Base-by-base conservation (phyloP, 2,888 invertebrate genomes). In the Acanthopleura granulata region DNA sequence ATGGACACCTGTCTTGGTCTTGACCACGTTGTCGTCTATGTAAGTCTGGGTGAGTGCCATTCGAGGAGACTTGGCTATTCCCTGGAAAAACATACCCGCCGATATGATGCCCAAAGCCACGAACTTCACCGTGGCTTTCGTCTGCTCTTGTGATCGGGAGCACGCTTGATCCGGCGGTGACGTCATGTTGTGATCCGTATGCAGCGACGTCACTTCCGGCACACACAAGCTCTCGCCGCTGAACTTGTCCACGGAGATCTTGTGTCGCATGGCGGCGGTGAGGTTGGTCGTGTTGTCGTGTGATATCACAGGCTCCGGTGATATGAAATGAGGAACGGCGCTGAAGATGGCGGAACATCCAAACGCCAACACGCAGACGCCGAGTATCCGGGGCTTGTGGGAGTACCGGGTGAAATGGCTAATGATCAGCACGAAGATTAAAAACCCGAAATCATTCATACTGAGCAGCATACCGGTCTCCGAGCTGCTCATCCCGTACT, bases 401-500 rank as follows among this genome's bases (percentile, higher is more conserved):
- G 77, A 30, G 49, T 80, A 74, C 14, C 81, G 75, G n/a, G 71
- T 76, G 62, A 80, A 79, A 72, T 81, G 81, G 49, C 75, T 72
- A 66, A 78, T 50, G 15, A 78, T 9, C 11, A 81, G 74, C 0
- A 78, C 79, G 30, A 73, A 74, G 0, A 75, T 25, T 73, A 87
- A 76, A 77, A 81, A 87, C 50, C 87, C 86, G n/a, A 87, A 80
- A 76, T 88, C 86, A 75, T 88, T 87, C 76, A 85, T 84, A 72
- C 84, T 84, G 78, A 87, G 81, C 14, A 88, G 76, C 27, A 87
- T 76, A 0, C 88, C 88, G 1, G 83, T 82, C 71, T 85, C 80
- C 16, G 85, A 80, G 76, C 85, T 86, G 77, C 84, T 85, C 61
- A 88, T 81, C 14, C 86, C 86, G 76, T 84, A 87, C 77, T 85